Conservation (phyloP, 2,113 vertebrate genomes). For the Colius striatus region DNA sequence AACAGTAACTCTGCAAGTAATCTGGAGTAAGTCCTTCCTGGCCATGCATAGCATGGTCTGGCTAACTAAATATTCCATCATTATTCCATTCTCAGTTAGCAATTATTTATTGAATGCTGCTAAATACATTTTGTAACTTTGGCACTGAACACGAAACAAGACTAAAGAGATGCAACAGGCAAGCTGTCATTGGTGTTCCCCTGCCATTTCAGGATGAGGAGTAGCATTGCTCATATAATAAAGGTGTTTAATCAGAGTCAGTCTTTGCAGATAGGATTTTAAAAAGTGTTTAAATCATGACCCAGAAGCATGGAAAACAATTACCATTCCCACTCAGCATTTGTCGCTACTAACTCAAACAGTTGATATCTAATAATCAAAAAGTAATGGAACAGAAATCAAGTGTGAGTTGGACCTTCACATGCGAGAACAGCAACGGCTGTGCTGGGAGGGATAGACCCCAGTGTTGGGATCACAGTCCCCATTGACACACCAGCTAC, state of each 20-base stretch:
- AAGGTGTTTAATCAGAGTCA: neutral
- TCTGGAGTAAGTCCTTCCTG: neutral
- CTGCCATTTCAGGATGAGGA: neutral
- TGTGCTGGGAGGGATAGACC: neutral
- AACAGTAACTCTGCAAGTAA: neutral
- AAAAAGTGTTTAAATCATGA: neutral
- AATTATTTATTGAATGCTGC: neutral
- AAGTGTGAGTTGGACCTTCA: neutral
- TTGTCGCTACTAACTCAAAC: neutral
- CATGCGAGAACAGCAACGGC: neutral
- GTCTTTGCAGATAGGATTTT: neutral
- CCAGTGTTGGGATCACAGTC: neutral
- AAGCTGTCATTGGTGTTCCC: neutral
- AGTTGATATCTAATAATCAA: neutral
- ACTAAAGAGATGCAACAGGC: neutral
- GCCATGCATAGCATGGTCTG: neutral
- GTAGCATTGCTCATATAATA: neutral
- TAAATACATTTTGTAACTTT: neutral
- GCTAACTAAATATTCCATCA: neutral
- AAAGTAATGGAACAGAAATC: neutral
- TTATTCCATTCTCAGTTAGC: neutral
- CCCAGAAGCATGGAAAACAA: neutral
- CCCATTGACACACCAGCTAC: neutral
- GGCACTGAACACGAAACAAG: neutral
- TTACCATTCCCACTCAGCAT: neutral